phyloP scores from a whole-genome alignment of 2,113 vertebrate species.

The Seriola aureovittata region DNA sequence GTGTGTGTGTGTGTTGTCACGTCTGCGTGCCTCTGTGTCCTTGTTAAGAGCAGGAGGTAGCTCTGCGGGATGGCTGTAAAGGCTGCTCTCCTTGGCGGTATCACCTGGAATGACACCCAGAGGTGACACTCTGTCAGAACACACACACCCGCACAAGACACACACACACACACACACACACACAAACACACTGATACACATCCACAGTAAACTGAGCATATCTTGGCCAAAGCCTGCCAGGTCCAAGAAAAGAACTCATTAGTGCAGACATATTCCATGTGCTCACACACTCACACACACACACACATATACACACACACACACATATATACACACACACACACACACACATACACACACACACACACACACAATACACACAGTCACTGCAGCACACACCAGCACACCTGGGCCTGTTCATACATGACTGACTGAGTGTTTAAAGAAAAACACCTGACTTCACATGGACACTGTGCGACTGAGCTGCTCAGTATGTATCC shows the following conservation, averaged over 20 bases:
- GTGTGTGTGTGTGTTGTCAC: slow-evolving; percentile 30
- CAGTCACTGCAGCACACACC: neutral
- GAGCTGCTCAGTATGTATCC: neutral
- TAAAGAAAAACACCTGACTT: neutral
- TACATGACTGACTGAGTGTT: neutral
- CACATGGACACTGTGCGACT: neutral
- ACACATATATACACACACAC: no score
- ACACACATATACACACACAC: neutral
- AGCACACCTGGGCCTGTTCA: no score
- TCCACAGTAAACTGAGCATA: slow-evolving; percentile 27
- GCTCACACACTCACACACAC: slow-evolving; percentile 12
- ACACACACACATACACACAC: neutral
- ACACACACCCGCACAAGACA: slow-evolving; percentile 54
- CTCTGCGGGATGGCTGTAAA: slow-evolving; percentile 72
- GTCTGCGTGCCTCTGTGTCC: slow-evolving; percentile 61
- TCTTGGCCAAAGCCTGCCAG: slow-evolving; percentile 55
- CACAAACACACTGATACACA: slow-evolving; percentile 27
- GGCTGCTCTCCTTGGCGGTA: slow-evolving; percentile 66
- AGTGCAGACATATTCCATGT: slow-evolving; percentile 60
- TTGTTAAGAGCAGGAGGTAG: slow-evolving; percentile 74
- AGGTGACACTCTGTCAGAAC: slow-evolving; percentile 77
- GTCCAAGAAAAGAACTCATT: slow-evolving; percentile 70
- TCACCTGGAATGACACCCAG: slow-evolving; percentile 79
- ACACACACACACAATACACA: slow-evolving; percentile 5
- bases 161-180: slow-evolving; percentile 11